These are phyloP conservation scores for Pentalonia nigronervosa DNA, from an alignment of 1,140 invertebrate species.

Conservation along the genomic window DNA sequence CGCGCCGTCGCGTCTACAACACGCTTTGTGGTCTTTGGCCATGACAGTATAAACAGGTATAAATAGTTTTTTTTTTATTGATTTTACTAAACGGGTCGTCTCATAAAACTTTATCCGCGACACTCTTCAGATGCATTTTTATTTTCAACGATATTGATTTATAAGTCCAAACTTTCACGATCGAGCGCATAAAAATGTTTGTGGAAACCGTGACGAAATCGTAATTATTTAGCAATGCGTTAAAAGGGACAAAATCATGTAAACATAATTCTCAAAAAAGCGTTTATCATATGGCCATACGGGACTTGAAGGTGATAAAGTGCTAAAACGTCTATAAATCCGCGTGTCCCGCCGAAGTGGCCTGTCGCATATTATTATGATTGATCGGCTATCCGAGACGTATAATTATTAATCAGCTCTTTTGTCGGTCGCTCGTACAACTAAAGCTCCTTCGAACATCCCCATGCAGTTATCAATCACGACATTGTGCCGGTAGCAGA, in stretches of 20 bases:
- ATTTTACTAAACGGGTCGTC: neutral
- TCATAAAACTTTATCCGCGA: neutral
- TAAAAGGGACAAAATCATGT: neutral
- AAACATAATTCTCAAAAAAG: neutral
- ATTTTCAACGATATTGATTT: neutral
- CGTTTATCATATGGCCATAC: neutral
- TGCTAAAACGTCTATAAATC: neutral
- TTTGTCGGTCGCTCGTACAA: neutral
- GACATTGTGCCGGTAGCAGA: neutral
- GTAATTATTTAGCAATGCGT: neutral
- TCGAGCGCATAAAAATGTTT: neutral
- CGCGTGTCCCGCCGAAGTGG: neutral
- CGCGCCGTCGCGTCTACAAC: too few relatives aligned
- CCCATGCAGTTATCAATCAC: neutral
- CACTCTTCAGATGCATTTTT: neutral
- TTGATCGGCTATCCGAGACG: slow-evolving; percentile 1
- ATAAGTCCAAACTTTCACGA: neutral
- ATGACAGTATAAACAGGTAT: too few relatives aligned
- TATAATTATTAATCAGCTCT: slow-evolving; percentile 4
- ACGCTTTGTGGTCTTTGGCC: neutral
- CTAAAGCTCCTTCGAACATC: neutral
- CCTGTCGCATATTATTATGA: slow-evolving; percentile 16
- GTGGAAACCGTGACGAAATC: neutral
- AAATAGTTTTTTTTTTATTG: neutral
- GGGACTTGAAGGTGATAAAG: neutral